These are phyloP conservation scores for Leptinotarsa peninsularis DNA, from an alignment of 2,888 invertebrate genomes.

Conservation along the genomic window DNA sequence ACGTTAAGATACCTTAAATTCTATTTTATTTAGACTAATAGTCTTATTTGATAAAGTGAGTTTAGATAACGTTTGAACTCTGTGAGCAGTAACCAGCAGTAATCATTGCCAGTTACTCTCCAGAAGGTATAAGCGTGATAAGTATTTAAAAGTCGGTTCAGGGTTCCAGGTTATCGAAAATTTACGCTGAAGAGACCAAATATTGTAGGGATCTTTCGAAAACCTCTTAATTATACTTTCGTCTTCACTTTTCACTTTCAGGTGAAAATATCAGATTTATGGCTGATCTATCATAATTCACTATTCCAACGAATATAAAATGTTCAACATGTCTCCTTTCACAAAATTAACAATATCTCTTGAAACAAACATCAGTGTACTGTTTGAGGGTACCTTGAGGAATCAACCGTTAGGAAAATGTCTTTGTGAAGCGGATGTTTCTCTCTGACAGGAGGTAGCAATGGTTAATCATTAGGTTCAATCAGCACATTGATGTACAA, in stretches of 20 bases:
- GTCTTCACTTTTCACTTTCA: neutral
- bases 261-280: neutral
- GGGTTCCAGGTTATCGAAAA: no score
- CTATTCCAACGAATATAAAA: neutral
- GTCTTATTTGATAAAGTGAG: no score
- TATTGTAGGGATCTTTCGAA: neutral
- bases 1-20: no score
- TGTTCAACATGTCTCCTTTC: neutral
- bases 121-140: no score
- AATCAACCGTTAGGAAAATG: slow-evolving; percentile 51
- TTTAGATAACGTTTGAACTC: no score
- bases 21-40: no score
- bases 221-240: slow-evolving; percentile 5
- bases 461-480: slow-evolving; percentile 35
- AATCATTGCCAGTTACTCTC: no score
- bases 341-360: neutral
- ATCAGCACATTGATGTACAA: neutral
- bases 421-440: slow-evolving; percentile 46
- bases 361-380: neutral
- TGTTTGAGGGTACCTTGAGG: neutral
- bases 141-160: no score
- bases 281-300: neutral
- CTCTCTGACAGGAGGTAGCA: slow-evolving; percentile 46
- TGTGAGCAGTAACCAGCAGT: no score
- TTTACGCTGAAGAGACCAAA: no score